Percentiles rank a stretch among this genome's conserved stretches.
Evolutionary conservation across 2,113 vertebrate species (phyloP).

Genomic region (Neolamprologus caudopunctatus): DNA sequence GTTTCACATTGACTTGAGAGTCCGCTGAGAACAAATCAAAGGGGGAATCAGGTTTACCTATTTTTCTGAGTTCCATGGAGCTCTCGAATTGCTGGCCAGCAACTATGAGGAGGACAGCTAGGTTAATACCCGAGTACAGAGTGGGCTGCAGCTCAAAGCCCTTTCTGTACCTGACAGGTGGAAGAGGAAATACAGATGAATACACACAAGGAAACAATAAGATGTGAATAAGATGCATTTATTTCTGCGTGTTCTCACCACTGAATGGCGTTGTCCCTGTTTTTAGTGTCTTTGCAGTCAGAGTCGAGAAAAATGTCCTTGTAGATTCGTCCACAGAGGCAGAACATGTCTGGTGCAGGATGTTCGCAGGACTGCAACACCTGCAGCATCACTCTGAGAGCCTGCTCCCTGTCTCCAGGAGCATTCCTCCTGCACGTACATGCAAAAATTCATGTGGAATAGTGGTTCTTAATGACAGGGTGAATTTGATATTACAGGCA

Average conservation of each 20-base stretch:
- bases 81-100: constrained; percentile 92
- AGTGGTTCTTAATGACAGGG: not conserved
- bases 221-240: not conserved
- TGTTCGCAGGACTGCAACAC: constrained; percentile 82
- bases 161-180: constrained; percentile 82
- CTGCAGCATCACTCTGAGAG: constrained; percentile 86
- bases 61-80: constrained; percentile 90
- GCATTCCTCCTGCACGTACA: constrained; percentile 80
- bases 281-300: constrained; percentile 81
- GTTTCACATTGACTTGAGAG: not conserved
- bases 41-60: constrained; percentile 68
- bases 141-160: constrained; percentile 94
- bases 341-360: constrained; percentile 92
- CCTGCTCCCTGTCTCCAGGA: constrained; percentile 82
- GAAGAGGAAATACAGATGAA: not conserved
- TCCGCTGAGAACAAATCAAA: not conserved
- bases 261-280: constrained; percentile 85
- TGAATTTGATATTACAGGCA: not conserved
- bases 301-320: constrained; percentile 95
- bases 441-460: not conserved
- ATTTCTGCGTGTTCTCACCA: constrained; percentile 69
- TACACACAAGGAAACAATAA: not conserved
- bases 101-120: constrained; percentile 86
- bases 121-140: constrained; percentile 90
- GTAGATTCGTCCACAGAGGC: constrained; percentile 92